Evolutionary conservation across 2,888 invertebrate genomes (phyloP).

Genomic region (Danaus chrysippus): DNA sequence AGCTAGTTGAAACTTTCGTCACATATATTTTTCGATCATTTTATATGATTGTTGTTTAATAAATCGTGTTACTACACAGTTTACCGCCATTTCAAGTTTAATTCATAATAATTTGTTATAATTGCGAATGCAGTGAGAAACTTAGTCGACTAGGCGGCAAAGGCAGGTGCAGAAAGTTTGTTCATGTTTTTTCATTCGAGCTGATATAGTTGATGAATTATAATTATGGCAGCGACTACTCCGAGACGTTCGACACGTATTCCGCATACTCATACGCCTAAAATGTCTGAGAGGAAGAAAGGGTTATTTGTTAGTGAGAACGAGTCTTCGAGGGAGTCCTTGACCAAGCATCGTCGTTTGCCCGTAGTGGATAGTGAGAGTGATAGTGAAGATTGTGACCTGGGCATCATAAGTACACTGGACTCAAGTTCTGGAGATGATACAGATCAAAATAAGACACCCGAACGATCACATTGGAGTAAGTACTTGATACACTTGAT

Average conservation of each 20-base stretch:
- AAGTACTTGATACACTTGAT: slow-evolving; percentile 40
- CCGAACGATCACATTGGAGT: slow-evolving; percentile 60
- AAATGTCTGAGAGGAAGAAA: slow-evolving; percentile 81
- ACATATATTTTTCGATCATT: slow-evolving; percentile 30
- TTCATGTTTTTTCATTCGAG: slow-evolving; percentile 33
- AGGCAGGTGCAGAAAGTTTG: slow-evolving; percentile 32
- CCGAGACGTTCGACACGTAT: slow-evolving; percentile 63
- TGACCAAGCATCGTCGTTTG: slow-evolving; percentile 63
- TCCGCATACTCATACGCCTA: slow-evolving; percentile 74
- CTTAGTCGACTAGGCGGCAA: slow-evolving; percentile 27
- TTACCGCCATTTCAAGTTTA: not conserved
- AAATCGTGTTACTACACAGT: slow-evolving; percentile 4
- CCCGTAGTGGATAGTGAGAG: slow-evolving; percentile 71
- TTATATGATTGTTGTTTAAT: slow-evolving; percentile 29
- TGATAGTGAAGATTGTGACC: slow-evolving; percentile 74
- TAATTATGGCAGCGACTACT: slow-evolving; percentile 60
- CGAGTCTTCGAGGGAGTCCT: slow-evolving; percentile 49
- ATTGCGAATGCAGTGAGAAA: not conserved
- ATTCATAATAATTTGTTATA: not conserved
- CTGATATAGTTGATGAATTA: slow-evolving; percentile 33
- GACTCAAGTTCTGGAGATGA: slow-evolving; percentile 74
- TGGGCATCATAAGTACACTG: slow-evolving; percentile 79
- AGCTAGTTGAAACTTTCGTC: slow-evolving; percentile 43
- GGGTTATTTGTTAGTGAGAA: slow-evolving; percentile 75
- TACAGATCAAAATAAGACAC: slow-evolving; percentile 60